Base-by-base conservation (phyloP, 2,113 vertebrate species). In the Dendrocopos noguchii region DNA sequence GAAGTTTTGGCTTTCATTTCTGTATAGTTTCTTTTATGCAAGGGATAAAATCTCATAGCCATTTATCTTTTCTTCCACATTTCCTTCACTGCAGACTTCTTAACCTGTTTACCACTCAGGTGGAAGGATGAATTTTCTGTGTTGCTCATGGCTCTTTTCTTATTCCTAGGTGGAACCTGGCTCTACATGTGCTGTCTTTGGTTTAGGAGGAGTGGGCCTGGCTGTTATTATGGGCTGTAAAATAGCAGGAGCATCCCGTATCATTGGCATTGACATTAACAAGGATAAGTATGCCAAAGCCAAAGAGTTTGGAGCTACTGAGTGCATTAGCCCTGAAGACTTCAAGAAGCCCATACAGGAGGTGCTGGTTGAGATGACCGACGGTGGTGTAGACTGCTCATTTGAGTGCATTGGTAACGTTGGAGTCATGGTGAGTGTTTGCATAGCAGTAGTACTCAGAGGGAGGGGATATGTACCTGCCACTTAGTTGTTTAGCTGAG, bases 401-500 rank as follows among this genome's bases (percentile, higher is more conserved):
- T 98, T 98, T 39, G 98, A 98, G 80, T 98, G 98, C 70, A 98
- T 98, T 2, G 98, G 98, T 12, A 98, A 98, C 1, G 98, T 98
- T 17, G 92, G 95, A 50, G 95, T 98, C 77, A 98, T 98, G 98
- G 98, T 98, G 92, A 97, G 97, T 90, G 9, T 29, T 12, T 29
- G 12, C 9, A 0, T 36, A 59, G 19, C 20, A 9, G 7, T 7
- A 77, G 46, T 12, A 4, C 0, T 0, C 6, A 46, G 29, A 36
- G 71, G 56, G 53, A 77, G 33, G 56, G 17, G 22, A 18, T 9
- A 59, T 21, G 39, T 44, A 47, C 15, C n/a, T 94, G n/a, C 15
- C 14, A 39, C 53, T 55, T 82, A 17, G 8, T 39, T 55, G 12
- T 64, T 83, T 39, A 64, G 72, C 81, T 80, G 5, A 80, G 68